phyloP scores from a whole-genome alignment of 2,888 invertebrate species.

The Hydrotaea diabolus region DNA sequence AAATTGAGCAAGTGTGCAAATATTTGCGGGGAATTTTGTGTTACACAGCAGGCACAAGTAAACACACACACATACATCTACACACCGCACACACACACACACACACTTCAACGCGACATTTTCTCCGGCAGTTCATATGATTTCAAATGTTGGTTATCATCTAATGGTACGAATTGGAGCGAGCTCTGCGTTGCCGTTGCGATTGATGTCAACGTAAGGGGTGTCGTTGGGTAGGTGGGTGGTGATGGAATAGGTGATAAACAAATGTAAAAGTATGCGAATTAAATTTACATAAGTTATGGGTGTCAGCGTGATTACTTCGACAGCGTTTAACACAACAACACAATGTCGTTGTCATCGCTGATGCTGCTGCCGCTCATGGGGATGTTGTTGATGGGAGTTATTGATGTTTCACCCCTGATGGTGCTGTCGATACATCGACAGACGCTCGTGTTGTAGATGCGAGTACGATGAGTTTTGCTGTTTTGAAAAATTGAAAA shows the following conservation, averaged over 20 bases:
- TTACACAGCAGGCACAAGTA: conserved; percentile 33
- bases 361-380: not conserved
- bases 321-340: not conserved
- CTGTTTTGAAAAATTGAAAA: conserved; percentile 34
- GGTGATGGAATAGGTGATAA: conserved; percentile 18
- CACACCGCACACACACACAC: conserved; percentile 26
- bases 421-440: not conserved
- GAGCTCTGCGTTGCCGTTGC: not conserved
- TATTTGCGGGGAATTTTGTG: conserved; percentile 61
- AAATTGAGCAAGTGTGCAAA: conserved; percentile 68
- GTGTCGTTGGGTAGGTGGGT: not conserved
- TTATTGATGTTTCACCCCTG: not conserved
- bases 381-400: not conserved
- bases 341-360: not conserved
- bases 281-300: conserved; percentile 60
- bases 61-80: conserved; percentile 16
- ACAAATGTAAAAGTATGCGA: conserved; percentile 45
- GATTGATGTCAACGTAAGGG: not conserved
- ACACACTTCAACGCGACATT: conserved; percentile 10
- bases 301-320: conserved; percentile 50
- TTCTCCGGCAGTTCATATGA: conserved; percentile 50
- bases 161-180: not conserved
- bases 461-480: conserved; percentile 32
- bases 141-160: conserved; percentile 36
- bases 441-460: not conserved